Evolutionary conservation across 2,113 vertebrate species (phyloP).

Genomic region (Cyprinus carpio): DNA sequence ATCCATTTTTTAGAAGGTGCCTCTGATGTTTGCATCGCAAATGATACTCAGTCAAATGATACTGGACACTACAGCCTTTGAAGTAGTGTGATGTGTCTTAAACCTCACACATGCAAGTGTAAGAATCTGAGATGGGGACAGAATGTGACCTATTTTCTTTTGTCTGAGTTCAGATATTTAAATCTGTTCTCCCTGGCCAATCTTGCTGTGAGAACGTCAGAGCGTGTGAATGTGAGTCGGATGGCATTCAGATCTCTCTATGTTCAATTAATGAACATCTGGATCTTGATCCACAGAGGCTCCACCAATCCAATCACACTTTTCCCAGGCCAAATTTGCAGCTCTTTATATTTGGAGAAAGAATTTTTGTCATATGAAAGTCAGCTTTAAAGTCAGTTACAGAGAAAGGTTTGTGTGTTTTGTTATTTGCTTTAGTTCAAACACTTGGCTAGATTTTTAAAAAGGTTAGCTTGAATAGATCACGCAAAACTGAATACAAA

Average conservation of each 20-base stretch:
- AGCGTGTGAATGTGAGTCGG: conserved; percentile 20
- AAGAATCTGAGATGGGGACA: conserved; percentile 49
- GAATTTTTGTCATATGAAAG: background rate
- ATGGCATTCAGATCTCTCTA: conserved; percentile 12
- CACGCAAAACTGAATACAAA: background rate
- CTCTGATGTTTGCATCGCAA: background rate
- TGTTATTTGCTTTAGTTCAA: background rate
- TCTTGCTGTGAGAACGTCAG: conserved; percentile 3
- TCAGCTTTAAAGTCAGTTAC: background rate
- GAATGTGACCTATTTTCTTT: conserved; percentile 58
- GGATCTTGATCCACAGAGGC: conserved; percentile 46
- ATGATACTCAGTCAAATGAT: background rate
- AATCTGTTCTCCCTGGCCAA: conserved; percentile 35
- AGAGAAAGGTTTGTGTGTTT: background rate
- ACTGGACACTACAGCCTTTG: background rate
- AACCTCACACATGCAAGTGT: conserved; percentile 29
- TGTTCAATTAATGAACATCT: conserved; percentile 50
- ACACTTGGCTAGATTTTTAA: background rate
- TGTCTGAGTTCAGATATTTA: conserved; percentile 38
- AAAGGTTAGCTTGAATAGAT: background rate
- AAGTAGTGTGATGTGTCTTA: conserved; percentile 4
- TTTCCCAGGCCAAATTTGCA: background rate
- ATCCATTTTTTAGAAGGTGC: background rate
- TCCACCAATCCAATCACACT: conserved; percentile 35
- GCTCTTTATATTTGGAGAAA: background rate